phyloP scores from a whole-genome alignment of 2,113 vertebrate genomes.

The Laterallus jamaicensis region DNA sequence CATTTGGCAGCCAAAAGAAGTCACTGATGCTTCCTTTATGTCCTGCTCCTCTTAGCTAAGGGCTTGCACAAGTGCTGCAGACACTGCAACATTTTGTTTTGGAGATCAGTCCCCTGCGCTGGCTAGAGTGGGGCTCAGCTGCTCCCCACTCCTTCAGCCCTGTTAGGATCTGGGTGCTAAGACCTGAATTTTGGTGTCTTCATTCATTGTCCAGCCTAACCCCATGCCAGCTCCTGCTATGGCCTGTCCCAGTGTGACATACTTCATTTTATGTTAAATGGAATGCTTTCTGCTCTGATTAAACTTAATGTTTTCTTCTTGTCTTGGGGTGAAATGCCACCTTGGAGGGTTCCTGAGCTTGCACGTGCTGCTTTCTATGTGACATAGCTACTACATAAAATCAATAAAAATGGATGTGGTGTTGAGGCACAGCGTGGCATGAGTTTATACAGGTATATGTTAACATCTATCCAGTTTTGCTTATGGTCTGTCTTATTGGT shows the following conservation, averaged over 20 bases:
- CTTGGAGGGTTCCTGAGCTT: background rate
- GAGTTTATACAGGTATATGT: background rate
- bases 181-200: background rate
- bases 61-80: background rate
- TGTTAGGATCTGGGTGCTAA: background rate
- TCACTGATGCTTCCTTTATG: rapidly evolving
- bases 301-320: background rate
- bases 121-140: background rate
- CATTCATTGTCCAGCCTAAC: background rate
- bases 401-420: background rate
- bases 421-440: background rate
- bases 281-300: background rate
- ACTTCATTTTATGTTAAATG: background rate
- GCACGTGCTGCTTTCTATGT: background rate
- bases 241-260: background rate
- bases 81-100: rapidly evolving
- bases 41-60: background rate
- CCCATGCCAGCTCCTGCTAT: background rate
- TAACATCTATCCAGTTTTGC: background rate
- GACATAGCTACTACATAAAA: background rate
- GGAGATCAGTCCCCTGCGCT: background rate
- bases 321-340: background rate
- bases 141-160: background rate
- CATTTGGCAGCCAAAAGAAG: background rate
- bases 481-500: background rate